These are phyloP conservation scores for Siniperca knerii DNA, from an alignment of 2,113 vertebrate genomes.

Conservation along the genomic window DNA sequence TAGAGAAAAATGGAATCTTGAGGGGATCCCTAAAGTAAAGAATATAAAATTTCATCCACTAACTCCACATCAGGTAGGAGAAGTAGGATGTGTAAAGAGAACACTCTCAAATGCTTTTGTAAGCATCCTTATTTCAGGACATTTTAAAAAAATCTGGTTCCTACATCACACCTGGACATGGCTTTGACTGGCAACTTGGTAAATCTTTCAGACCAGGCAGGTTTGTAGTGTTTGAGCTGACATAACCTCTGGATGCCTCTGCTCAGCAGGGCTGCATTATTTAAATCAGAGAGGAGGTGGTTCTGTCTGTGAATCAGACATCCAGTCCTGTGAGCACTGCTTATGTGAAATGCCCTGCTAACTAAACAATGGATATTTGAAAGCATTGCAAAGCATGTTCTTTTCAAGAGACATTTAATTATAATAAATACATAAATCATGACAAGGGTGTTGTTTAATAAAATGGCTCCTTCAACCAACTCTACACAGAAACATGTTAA, in stretches of 20 bases:
- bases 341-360: slow-evolving; percentile 23
- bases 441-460: slow-evolving; percentile 8
- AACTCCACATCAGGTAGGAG: background rate
- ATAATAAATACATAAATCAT: slow-evolving; percentile 18
- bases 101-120: background rate
- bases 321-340: slow-evolving; percentile 26
- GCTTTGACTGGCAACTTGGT: slow-evolving; percentile 41
- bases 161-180: slow-evolving; percentile 2
- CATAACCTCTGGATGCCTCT: slow-evolving; percentile 38
- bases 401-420: slow-evolving; percentile 19
- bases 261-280: slow-evolving; percentile 62
- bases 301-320: slow-evolving; percentile 39
- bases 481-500: background rate
- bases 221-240: slow-evolving; percentile 56
- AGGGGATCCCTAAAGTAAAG: slow-evolving; percentile 27
- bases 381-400: slow-evolving; percentile 21
- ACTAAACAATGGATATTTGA: slow-evolving; percentile 34
- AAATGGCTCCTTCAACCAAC: background rate
- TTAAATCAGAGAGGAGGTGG: slow-evolving; percentile 45
- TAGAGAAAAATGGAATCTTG: slow-evolving; percentile 42
- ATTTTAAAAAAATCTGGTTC: slow-evolving; percentile 2
- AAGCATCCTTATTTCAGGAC: background rate
- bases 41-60: background rate
- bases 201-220: slow-evolving; percentile 45
- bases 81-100: background rate